Conservation (phyloP, 1,140 invertebrate species). For the Lucilia cuprina region DNA sequence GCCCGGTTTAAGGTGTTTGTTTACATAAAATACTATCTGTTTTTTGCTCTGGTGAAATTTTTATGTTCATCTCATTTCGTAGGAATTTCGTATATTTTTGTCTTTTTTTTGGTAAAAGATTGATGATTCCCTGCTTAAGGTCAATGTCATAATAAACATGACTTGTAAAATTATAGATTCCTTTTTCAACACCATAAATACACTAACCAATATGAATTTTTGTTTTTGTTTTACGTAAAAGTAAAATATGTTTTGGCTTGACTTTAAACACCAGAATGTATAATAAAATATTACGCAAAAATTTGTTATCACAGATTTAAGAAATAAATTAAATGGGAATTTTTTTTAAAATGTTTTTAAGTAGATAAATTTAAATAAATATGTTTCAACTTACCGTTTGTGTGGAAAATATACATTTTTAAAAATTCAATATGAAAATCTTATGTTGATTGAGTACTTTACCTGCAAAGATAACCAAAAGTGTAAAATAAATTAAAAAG, state of each 20-base stretch:
- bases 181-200: not conserved
- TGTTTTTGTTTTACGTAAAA: not conserved
- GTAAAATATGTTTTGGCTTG: not conserved
- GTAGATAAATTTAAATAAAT: not conserved
- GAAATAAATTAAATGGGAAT: not conserved
- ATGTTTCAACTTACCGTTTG: not conserved
- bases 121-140: slow-evolving; percentile 30
- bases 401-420: not conserved
- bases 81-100: not conserved
- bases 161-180: slow-evolving; percentile 19
- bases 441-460: not conserved
- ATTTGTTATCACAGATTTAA: not conserved
- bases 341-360: not conserved
- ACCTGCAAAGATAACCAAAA: not conserved
- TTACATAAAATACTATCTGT: slow-evolving; percentile 12
- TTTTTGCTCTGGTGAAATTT: not conserved
- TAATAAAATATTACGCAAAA: not conserved
- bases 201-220: not conserved
- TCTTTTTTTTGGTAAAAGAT: not conserved
- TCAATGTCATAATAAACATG: slow-evolving; percentile 35
- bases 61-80: not conserved
- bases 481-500: not conserved
- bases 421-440: not conserved
- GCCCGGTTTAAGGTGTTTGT: slow-evolving; percentile 25
- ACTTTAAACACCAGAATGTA: not conserved